Percentiles rank a stretch among this genome's conserved stretches.
Conservation (phyloP, 2,113 vertebrate species). For the Anoplopoma fimbria region DNA sequence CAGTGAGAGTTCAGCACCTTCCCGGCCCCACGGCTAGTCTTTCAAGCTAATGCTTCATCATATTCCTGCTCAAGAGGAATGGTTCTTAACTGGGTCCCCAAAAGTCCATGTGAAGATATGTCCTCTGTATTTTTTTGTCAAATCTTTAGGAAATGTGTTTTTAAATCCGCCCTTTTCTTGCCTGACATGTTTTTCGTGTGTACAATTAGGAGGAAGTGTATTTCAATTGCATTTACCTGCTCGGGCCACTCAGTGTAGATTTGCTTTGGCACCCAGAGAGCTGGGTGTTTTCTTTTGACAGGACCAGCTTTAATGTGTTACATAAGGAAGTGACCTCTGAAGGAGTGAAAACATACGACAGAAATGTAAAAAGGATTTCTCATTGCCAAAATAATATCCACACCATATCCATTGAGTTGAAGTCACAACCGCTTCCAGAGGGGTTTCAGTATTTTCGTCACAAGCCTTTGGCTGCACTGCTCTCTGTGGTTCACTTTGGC, state of each 20-base stretch:
- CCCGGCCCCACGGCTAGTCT: conserved; percentile 43
- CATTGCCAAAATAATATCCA: conserved; percentile 50
- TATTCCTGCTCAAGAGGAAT: conserved; percentile 35
- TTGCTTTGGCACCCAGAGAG: conserved; percentile 62
- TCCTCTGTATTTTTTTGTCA: conserved; percentile 23
- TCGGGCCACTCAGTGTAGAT: conserved; percentile 29
- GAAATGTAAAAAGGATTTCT: conserved; percentile 57
- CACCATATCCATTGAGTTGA: conserved; percentile 30
- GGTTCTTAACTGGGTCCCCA: conserved; percentile 39
- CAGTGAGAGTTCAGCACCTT: conserved; percentile 50
- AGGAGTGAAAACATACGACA: conserved; percentile 33
- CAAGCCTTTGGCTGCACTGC: conserved; percentile 46
- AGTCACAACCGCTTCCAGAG: conserved; percentile 47
- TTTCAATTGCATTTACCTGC: conserved; percentile 57
- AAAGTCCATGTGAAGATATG: conserved; percentile 27
- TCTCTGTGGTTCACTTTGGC: conserved; percentile 52
- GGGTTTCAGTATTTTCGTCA: conserved; percentile 54
- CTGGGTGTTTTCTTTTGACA: conserved; percentile 43
- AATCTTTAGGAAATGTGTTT: conserved; percentile 53
- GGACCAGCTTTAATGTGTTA: conserved; percentile 40
- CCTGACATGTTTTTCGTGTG: conserved; percentile 41
- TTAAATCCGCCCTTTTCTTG: conserved; percentile 45
- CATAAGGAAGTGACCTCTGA: conserved; percentile 51
- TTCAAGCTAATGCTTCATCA: conserved; percentile 63
- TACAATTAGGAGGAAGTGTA: conserved; percentile 49